A percentile compares a stretch with the other conserved stretches of the same genome.
phyloP scores from a whole-genome alignment of 1,140 invertebrate genomes.

The Orchestia grillus region DNA sequence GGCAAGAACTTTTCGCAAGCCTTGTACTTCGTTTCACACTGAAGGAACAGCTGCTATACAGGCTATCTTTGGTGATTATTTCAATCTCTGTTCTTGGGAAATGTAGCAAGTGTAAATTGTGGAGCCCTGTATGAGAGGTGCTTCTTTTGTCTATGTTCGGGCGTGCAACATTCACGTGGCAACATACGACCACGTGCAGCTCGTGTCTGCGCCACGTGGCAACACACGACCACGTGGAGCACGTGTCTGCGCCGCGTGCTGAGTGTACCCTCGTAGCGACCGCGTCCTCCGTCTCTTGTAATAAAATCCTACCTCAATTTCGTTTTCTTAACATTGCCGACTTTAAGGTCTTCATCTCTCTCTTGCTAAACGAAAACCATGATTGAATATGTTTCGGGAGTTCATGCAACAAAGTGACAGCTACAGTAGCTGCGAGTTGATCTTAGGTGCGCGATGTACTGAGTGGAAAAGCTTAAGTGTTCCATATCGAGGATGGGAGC shows the following conservation, averaged over 20 bases:
- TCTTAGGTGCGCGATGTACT: no score
- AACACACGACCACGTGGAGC: background rate
- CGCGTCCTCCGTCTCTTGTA: background rate
- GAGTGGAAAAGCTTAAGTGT: no score
- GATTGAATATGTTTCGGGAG: no score
- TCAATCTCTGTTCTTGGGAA: background rate
- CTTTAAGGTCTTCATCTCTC: background rate
- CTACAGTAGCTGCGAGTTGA: no score
- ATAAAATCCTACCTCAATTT: background rate
- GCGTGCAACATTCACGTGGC: background rate
- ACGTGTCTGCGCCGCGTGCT: background rate
- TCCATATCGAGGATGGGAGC: no score
- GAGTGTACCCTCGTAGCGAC: background rate
- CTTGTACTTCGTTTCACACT: no score
- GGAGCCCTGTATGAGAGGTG: background rate
- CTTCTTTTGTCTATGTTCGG: background rate
- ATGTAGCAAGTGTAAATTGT: background rate
- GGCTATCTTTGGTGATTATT: background rate
- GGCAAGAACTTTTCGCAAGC: no score
- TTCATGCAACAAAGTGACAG: no score
- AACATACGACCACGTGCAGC: background rate
- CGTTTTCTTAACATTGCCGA: background rate
- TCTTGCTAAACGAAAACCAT: no score
- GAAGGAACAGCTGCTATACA: background rate
- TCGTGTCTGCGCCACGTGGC: background rate